Percentiles rank a stretch among this genome's conserved stretches.
phyloP scores from a whole-genome alignment of 2,113 vertebrate species.

The Barbus barbus region DNA sequence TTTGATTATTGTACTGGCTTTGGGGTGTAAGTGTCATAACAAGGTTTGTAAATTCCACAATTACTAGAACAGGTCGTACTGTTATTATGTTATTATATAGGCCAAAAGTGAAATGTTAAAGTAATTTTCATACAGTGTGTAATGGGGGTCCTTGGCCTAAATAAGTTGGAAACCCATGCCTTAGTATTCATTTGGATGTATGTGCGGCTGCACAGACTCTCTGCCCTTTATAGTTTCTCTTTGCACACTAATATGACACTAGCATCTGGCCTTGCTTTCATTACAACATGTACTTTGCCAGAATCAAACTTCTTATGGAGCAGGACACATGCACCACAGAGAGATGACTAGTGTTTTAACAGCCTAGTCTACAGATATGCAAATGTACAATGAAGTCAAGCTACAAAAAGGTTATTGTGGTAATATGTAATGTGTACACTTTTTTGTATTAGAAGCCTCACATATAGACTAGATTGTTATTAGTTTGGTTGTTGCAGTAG shows the following conservation, averaged over 20 bases:
- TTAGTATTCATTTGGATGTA: background rate
- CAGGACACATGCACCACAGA: background rate
- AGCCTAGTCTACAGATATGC: background rate
- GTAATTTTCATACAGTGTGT: background rate
- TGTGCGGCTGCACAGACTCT: background rate
- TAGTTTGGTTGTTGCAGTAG: background rate
- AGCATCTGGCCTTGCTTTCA: background rate
- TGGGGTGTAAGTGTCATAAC: background rate
- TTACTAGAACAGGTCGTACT: too few species aligned
- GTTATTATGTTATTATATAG: background rate
- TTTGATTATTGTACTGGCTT: background rate
- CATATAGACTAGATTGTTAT: background rate
- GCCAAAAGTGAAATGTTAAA: background rate
- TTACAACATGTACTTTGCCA: constrained; percentile 6
- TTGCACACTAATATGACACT: background rate
- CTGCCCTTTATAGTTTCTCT: constrained; percentile 22
- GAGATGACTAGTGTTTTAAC: background rate
- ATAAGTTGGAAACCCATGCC: background rate
- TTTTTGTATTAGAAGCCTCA: background rate
- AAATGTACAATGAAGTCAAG: background rate
- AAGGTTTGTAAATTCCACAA: background rate
- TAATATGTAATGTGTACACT: background rate
- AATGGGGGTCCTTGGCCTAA: background rate
- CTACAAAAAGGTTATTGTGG: background rate
- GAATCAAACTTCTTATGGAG: background rate